Base-by-base conservation (phyloP, 2,888 invertebrate species). In the Hirtodrosophila cameraria region DNA sequence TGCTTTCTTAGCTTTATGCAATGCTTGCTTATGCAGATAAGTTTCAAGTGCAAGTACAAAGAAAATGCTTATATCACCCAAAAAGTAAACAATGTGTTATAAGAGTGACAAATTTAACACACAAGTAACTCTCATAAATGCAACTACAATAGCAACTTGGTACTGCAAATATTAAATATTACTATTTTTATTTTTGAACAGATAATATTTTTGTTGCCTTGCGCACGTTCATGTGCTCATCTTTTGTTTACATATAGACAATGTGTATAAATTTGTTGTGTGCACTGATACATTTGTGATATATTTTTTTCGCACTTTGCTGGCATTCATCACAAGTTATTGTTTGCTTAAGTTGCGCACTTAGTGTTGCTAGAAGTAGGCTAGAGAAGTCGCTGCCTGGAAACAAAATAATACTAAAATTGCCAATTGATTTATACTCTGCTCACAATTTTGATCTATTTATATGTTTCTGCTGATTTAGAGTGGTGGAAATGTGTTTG, bases 241-340 rank as follows among this genome's bases (percentile, higher is more conserved):
- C 33, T 36, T 33, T 57, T 35, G 46, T 50, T 72, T 52, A 58
- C 43, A 23, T 50, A 54, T 12, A 38, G n/a, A n/a, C n/a, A n/a
- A n/a, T 33, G 31, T n/a, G 30, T 27, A 23, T 15, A 46, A 67
- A 68, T 60, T 43, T 59, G 58, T 41, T 59, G 49, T 30, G 13
- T 5, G 8, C 8, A 23, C 5, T 3, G 3, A 18, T 3, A 4
- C 5, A 5, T 18, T 4, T 48, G 31, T 11, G 39, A 31, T 45
- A 20, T 5, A 53, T 31, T 65, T 31, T 65, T 71, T 55, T 82
- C 72, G 53, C 83, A 76, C 76, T 46, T 80, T 45, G 18, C 23
- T 39, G 54, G 48, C 52, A 35, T 39, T 46, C 49, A 54, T 54
- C 55, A 46, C 52, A 55, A 61, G 65, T 57, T 53, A 59, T 23